Evolutionary conservation across 2,797 vertebrate genomes (phyloP).

Genomic region (Furcifer pardalis): DNA sequence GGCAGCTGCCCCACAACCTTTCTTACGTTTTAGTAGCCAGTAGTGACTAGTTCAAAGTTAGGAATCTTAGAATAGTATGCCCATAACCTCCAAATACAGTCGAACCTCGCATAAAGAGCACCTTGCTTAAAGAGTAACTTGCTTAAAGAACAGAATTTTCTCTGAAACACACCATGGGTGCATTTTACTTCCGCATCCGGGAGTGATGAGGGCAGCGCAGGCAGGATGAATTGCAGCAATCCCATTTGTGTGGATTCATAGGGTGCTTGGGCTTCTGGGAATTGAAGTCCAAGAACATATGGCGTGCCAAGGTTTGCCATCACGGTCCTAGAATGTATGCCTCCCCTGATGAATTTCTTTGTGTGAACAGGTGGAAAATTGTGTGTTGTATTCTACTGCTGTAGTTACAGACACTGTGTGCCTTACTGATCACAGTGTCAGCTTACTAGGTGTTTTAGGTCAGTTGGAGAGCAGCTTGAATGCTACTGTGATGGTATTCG

Average conservation of each 20-base stretch:
- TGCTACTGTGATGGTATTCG: conserved; percentile 49
- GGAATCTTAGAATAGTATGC: neutral
- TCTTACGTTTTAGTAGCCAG: neutral
- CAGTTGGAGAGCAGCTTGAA: conserved; percentile 35
- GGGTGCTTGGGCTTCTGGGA: too few species aligned
- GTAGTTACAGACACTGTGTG: neutral
- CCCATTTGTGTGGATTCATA: too few species aligned
- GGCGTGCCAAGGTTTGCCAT: too few species aligned
- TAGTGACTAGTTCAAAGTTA: neutral
- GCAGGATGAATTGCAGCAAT: too few species aligned
- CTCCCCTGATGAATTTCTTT: neutral
- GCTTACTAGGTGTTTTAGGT: conserved; percentile 15
- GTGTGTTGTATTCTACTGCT: neutral
- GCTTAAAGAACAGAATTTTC: too few species aligned
- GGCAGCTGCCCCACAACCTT: neutral
- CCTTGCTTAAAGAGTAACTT: too few species aligned
- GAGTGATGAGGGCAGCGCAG: too few species aligned
- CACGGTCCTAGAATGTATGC: neutral
- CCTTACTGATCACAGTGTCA: neutral
- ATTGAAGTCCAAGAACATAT: too few species aligned
- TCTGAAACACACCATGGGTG: too few species aligned
- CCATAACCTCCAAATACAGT: neutral
- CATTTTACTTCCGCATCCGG: too few species aligned
- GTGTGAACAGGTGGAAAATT: neutral
- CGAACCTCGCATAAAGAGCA: too few species aligned